Evolutionary conservation across 2,888 invertebrate species (phyloP), one percentile per base, ranked within the genome.

Genomic region (Frankliniella intonsa): DNA sequence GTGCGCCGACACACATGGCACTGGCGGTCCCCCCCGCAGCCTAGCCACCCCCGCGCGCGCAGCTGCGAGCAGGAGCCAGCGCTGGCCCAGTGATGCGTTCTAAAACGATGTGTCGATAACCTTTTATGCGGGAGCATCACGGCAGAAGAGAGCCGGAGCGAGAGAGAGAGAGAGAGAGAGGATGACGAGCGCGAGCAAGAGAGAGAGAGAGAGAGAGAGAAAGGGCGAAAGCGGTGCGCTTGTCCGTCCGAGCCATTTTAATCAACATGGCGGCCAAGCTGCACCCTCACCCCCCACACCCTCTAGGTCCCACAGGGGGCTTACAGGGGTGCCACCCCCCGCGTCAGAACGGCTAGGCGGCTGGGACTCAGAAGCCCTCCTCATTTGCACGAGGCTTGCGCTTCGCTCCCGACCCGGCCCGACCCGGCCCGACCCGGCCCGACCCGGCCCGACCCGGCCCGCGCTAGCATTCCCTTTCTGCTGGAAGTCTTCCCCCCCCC

Each of bases 101-200:
- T 69, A 69, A 69, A 69, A 25, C 69, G 22, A 25, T 76, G 25
- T 76, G 69, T 76, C 69, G 69, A 76, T 76, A 25, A 76, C 69
- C 69, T 76, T 76, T 22, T 76, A 76, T 22, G 69, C 69, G 69
- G 22, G 69, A 25, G 69, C 69, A 76, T 25, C 69, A 12, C 69
- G 69, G 22, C 69, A 25, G 69, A 22, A 76, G 69, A 0, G 55
- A 19, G 17, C 55, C 14, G 55, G 14, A 0, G 12, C 1, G 55
- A 12, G 14, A 5, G 55, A 55, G 14, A 2, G 55, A 38, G 38
- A 38, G 38, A 38, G 38, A 38, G 5, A 5, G 3, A 38, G 38
- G 3, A 38, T 2, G 38, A 5, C 38, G 38, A 55, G 55, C n/a
- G n/a, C n/a, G n/a, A n/a, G n/a, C n/a, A 55, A 14, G 55, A 0